These are phyloP conservation scores for Bufo bufo DNA, from an alignment of 2,113 vertebrate species.

Conservation along the genomic window DNA sequence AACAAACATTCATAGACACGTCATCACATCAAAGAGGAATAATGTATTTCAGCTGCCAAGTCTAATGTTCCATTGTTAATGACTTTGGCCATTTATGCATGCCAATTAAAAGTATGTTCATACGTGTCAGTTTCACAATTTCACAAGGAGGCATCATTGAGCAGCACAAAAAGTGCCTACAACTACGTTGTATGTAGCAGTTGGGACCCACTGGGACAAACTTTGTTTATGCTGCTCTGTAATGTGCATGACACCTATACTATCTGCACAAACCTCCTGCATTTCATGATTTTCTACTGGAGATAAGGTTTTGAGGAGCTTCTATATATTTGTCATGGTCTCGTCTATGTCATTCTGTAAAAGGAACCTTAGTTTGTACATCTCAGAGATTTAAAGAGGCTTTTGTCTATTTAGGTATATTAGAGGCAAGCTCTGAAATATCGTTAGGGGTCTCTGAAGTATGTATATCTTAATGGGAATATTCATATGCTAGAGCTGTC, in stretches of 20 bases:
- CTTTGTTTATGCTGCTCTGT: background rate
- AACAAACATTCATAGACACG: background rate
- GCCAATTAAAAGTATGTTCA: background rate
- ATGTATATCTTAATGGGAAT: conserved; percentile 18
- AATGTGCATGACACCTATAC: background rate
- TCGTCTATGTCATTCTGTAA: background rate
- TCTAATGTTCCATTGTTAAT: background rate
- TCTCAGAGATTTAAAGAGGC: background rate
- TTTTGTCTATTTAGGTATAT: background rate
- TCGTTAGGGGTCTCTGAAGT: background rate
- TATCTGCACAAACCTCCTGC: background rate
- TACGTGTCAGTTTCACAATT: background rate
- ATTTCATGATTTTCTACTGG: background rate
- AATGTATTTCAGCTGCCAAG: background rate
- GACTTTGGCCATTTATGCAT: background rate
- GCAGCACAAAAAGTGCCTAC: background rate
- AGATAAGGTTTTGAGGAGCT: background rate
- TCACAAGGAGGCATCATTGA: background rate
- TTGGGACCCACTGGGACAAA: background rate
- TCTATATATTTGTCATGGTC: background rate
- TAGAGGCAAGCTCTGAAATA: background rate
- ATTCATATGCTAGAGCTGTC: conserved; percentile 59
- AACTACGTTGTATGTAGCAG: background rate
- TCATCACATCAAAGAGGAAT: background rate
- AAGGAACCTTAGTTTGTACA: no score